Evolutionary conservation across 2,888 invertebrate species (phyloP), one percentile per base, ranked within the genome.

Genomic region (Ochropleura plecta): DNA sequence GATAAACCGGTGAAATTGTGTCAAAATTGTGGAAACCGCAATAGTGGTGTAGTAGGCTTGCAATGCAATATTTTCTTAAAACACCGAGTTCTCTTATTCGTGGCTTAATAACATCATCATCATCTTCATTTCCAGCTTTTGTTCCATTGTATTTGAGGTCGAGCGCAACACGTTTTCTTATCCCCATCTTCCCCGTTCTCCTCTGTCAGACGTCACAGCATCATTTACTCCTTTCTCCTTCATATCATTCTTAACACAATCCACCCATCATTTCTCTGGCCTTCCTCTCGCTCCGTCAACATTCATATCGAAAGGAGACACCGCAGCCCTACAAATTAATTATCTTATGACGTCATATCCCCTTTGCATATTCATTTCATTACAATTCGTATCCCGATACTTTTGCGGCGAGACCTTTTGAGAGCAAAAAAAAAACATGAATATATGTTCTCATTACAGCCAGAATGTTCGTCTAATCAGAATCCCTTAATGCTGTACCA

Each of bases 391-490:
- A 82, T 84, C 85, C 82, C 67, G 74, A 83, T 84, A 78, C 86
- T 85, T 86, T 86, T 84, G 87, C 73, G 66, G 69, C 53, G 76
- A 77, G 72, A 82, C 79, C 64, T 84, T 88, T 86, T 79, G 76
- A 78, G 53, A 65, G 67, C 79, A 78, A 86, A 79, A 84, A 66
- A 84, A 84, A 81, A 40, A 46, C 30, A 30, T 30, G 4, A 49
- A 57, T 20, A 86, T 88, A 85, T 89, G 88, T 88, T 88, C 90
- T 84, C 90, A 89, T 91, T 91, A 90, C 86, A 88, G 86, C 48
- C 71, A 86, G 91, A 93, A 93, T 92, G 88, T 89, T 91, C 89
- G 86, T 89, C 91, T 92, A 94, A 94, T 93, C 92, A 91, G 89
- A 90, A 91, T 90, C 88, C 84, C 88, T 91, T 92, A 92, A 86